These are phyloP conservation scores for Donacobius atricapilla DNA, from an alignment of 2,113 vertebrate genomes.

Conservation along the genomic window DNA sequence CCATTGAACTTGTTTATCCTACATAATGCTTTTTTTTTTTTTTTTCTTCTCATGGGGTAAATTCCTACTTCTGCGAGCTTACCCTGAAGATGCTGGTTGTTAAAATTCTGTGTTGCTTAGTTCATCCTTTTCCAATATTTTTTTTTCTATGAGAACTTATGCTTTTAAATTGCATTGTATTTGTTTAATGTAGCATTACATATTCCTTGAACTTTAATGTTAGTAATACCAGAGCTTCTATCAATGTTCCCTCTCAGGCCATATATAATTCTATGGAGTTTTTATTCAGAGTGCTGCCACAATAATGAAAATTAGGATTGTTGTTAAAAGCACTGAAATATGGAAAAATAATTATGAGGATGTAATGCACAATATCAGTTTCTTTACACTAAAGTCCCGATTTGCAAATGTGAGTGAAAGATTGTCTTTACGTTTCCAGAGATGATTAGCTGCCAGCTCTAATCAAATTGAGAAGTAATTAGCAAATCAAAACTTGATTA, in stretches of 20 bases:
- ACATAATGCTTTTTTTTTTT: fast-evolving
- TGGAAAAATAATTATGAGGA: constrained; percentile 16
- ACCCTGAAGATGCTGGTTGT: neutral
- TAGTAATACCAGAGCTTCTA: neutral
- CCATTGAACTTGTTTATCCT: neutral
- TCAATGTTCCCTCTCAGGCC: neutral
- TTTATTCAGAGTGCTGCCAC: constrained; percentile 26
- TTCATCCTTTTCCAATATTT: neutral
- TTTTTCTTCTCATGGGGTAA: neutral
- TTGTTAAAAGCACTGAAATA: constrained; percentile 44
- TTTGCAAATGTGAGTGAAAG: constrained; percentile 78
- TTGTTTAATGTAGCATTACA: constrained; percentile 43
- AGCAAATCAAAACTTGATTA: constrained; percentile 86
- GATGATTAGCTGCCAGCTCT: constrained; percentile 83
- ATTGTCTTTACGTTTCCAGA: constrained; percentile 78
- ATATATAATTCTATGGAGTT: neutral
- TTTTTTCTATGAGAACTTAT: neutral
- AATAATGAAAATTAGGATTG: constrained; percentile 12
- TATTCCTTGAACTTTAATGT: neutral
- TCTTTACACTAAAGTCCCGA: constrained; percentile 53
- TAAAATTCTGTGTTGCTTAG: neutral
- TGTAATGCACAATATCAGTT: constrained; percentile 32
- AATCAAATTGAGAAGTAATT: constrained; percentile 87
- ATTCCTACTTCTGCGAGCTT: neutral
- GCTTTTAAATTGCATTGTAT: constrained; percentile 37